Conservation (phyloP, 2,797 vertebrate species). For the Urosaurus nigricauda region DNA sequence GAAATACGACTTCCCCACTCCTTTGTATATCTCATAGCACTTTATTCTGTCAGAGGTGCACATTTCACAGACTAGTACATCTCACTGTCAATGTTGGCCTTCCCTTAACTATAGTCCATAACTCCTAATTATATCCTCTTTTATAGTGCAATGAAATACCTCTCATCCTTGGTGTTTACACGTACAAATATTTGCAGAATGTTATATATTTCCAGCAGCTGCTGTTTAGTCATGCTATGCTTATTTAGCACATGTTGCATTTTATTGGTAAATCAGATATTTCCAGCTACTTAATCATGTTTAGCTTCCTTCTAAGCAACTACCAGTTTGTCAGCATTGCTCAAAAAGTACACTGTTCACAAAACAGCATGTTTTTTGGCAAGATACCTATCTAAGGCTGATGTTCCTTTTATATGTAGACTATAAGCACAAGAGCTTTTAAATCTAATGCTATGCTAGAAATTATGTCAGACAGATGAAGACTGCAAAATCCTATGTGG, state of each 20-base stretch:
- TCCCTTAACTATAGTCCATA: conserved; percentile 15
- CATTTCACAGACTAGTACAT: conserved; percentile 1
- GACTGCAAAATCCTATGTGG: background rate
- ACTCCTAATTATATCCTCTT: conserved; percentile 35
- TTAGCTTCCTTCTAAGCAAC: conserved; percentile 11
- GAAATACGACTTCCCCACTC: background rate
- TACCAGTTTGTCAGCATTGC: conserved; percentile 15
- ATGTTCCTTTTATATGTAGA: conserved; percentile 12
- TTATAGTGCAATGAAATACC: conserved; percentile 21
- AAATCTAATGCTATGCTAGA: background rate
- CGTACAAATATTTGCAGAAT: conserved; percentile 35
- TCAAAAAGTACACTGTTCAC: background rate
- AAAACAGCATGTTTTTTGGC: background rate
- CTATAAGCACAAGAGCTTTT: background rate
- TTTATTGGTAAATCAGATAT: conserved; percentile 23
- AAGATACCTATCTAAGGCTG: background rate
- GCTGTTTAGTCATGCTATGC: conserved; percentile 29
- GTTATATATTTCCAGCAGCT: conserved; percentile 13
- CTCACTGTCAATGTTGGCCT: conserved; percentile 6
- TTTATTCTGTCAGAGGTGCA: background rate
- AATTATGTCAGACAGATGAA: conserved; percentile 10
- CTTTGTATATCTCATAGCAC: conserved; percentile 2
- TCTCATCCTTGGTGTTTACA: conserved; percentile 18
- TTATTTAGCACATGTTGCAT: conserved; percentile 31
- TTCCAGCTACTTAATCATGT: conserved; percentile 35